Conservation (phyloP, 2,797 vertebrate species). For the Xyrichtys novacula region DNA sequence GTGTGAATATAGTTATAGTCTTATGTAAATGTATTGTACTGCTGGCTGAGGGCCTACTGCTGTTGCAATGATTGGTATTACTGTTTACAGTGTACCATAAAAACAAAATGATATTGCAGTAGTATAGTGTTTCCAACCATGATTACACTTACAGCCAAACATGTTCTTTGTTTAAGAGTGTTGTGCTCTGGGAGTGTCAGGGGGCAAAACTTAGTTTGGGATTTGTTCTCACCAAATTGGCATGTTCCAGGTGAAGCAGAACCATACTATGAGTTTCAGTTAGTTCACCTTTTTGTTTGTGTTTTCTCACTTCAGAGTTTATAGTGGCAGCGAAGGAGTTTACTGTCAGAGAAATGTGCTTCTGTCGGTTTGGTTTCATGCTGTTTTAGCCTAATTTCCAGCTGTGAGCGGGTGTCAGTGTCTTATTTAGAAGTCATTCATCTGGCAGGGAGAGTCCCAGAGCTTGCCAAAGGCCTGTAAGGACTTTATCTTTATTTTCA, state of each 20-base stretch:
- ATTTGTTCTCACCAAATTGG: neutral
- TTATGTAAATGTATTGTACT: constrained; percentile 17
- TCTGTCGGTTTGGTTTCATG: constrained; percentile 38
- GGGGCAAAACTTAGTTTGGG: no score
- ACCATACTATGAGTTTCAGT: neutral
- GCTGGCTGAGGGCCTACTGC: constrained; percentile 19
- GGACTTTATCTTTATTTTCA: constrained; percentile 26
- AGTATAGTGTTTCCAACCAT: constrained; percentile 8
- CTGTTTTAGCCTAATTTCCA: constrained; percentile 55
- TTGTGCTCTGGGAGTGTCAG: neutral
- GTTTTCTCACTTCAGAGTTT: constrained; percentile 1
- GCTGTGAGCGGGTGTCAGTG: constrained; percentile 55
- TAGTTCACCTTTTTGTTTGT: constrained; percentile 6
- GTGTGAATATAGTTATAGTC: constrained; percentile 3
- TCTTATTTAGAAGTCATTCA: constrained; percentile 51
- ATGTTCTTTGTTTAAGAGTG: neutral
- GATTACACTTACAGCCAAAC: constrained; percentile 9
- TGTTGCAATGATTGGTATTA: constrained; percentile 15
- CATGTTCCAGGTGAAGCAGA: neutral
- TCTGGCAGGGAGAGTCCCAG: constrained; percentile 43
- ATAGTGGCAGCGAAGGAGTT: constrained; percentile 33
- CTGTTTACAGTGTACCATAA: constrained; percentile 20
- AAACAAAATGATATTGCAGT: neutral
- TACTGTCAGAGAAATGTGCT: constrained; percentile 35
- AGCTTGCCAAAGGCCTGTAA: constrained; percentile 40